Conservation (phyloP, 2,888 invertebrate species). For the Gortyna flavago region DNA sequence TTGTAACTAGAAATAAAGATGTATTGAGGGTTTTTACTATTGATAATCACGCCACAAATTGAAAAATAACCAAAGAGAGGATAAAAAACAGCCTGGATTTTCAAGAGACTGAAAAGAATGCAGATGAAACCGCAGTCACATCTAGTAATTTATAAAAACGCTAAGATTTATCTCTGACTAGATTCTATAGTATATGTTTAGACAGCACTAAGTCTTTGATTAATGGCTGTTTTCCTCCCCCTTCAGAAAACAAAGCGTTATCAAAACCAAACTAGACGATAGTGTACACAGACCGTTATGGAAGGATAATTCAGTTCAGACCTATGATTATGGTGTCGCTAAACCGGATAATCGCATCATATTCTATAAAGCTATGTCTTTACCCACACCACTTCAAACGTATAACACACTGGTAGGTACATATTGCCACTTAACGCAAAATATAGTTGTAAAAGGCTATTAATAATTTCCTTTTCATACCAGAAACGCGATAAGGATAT, state of each 20-base stretch:
- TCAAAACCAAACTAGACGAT: slow-evolving; percentile 34
- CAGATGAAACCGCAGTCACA: slow-evolving; percentile 1
- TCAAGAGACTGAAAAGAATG: background rate
- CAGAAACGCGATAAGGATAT: slow-evolving; percentile 71
- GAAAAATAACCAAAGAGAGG: background rate
- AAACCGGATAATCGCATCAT: slow-evolving; percentile 74
- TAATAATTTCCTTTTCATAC: slow-evolving; percentile 70
- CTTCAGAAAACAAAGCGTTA: slow-evolving; percentile 59
- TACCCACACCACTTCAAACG: slow-evolving; percentile 71
- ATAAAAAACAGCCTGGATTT: background rate
- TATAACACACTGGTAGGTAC: slow-evolving; percentile 60
- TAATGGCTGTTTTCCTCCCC: slow-evolving; percentile 42
- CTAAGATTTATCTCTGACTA: slow-evolving; percentile 31
- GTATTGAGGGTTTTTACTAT: background rate
- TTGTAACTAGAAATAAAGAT: background rate
- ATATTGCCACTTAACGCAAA: slow-evolving; percentile 70
- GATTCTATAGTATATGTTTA: slow-evolving; percentile 29
- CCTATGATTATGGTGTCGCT: slow-evolving; percentile 65
- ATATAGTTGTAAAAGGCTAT: slow-evolving; percentile 70
- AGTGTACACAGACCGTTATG: slow-evolving; percentile 42
- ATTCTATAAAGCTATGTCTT: slow-evolving; percentile 71
- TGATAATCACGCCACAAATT: background rate
- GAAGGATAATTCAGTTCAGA: slow-evolving; percentile 61
- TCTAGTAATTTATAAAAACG: slow-evolving; percentile 36
- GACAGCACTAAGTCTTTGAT: slow-evolving; percentile 36